Conservation (phyloP, 2,888 invertebrate genomes). For the Lasioglossum villosulum region DNA sequence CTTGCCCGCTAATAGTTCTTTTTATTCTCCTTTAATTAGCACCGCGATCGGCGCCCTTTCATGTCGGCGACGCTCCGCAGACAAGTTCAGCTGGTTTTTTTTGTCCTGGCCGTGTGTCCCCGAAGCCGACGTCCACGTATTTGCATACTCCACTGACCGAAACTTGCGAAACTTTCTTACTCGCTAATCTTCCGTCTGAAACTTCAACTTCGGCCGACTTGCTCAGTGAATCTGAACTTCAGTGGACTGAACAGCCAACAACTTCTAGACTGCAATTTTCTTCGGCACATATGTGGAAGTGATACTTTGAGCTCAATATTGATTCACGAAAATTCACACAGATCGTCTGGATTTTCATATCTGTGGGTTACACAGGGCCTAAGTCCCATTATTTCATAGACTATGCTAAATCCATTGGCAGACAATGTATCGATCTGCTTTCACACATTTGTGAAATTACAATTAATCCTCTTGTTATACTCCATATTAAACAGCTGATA, state of each 20-base stretch:
- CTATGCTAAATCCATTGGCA: no score
- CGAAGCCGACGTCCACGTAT: neutral
- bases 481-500: neutral
- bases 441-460: no score
- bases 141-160: slow-evolving; percentile 14
- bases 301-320: neutral
- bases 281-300: neutral
- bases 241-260: neutral
- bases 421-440: no score
- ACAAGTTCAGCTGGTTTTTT: slow-evolving; percentile 30
- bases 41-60: slow-evolving; percentile 52
- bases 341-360: no score
- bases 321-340: neutral
- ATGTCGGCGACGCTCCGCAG: slow-evolving; percentile 38
- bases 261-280: neutral
- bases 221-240: neutral
- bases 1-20: slow-evolving; percentile 55
- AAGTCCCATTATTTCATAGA: no score
- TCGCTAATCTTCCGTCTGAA: neutral
- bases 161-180: neutral
- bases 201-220: neutral
- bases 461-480: no score
- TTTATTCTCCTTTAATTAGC: slow-evolving; percentile 57
- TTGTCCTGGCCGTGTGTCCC: neutral
- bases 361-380: no score